phyloP scores from a whole-genome alignment of 2,797 vertebrate species.

The Catharus ustulatus region DNA sequence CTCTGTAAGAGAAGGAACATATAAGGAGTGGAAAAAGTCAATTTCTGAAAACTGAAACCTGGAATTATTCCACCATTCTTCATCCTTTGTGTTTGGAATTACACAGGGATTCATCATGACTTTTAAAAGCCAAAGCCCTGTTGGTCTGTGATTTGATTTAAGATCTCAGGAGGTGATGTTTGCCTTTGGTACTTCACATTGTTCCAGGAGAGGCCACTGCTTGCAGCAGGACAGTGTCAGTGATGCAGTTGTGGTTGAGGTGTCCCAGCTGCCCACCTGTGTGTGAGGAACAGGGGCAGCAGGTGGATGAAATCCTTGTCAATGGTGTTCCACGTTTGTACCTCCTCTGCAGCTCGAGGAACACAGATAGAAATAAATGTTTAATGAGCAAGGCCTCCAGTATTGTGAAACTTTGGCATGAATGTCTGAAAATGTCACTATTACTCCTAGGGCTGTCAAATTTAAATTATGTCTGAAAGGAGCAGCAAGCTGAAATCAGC shows the following conservation, averaged over 20 bases:
- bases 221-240: neutral
- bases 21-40: neutral
- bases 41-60: neutral
- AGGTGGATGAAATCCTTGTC: constrained; percentile 2
- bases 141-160: neutral
- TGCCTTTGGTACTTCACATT: neutral
- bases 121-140: neutral
- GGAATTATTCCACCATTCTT: neutral
- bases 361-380: neutral
- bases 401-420: neutral
- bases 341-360: neutral
- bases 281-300: neutral
- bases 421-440: neutral
- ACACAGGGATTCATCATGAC: neutral
- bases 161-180: neutral
- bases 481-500: constrained; percentile 13
- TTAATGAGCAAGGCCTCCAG: neutral
- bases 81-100: neutral
- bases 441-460: constrained; percentile 17
- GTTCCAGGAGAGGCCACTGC: neutral
- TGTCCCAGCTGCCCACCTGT: neutral
- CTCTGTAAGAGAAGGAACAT: neutral
- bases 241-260: neutral
- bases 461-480: constrained; percentile 33
- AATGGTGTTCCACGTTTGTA: neutral